Evolutionary conservation across 2,113 vertebrate species (phyloP).

Genomic region (Onychostoma macrolepis): DNA sequence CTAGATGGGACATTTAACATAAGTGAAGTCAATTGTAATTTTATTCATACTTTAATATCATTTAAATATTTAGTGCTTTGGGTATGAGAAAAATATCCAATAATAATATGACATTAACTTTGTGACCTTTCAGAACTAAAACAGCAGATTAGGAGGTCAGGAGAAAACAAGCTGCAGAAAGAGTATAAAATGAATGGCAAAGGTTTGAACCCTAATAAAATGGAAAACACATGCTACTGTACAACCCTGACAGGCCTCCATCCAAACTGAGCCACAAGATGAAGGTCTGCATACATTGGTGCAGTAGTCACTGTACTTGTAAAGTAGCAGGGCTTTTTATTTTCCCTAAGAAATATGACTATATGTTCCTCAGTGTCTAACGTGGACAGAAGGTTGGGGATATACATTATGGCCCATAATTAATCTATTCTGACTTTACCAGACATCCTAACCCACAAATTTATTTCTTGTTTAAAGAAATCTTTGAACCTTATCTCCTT

Average conservation of each 20-base stretch:
- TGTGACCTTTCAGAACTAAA: background rate
- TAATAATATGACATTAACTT: background rate
- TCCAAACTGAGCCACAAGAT: background rate
- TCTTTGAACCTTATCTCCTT: conserved; percentile 34
- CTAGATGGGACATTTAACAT: background rate
- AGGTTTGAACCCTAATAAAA: background rate
- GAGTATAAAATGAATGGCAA: background rate
- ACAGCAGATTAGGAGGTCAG: background rate
- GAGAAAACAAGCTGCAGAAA: background rate
- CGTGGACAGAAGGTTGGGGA: background rate
- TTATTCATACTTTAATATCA: background rate
- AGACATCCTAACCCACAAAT: conserved; percentile 25
- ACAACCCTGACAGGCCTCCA: background rate
- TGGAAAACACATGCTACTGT: background rate
- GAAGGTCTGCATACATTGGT: background rate
- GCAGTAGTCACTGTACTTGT: background rate
- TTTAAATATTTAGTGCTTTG: background rate
- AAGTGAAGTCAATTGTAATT: background rate
- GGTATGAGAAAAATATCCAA: too few relatives aligned
- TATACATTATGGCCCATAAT: background rate
- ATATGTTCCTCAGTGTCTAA: background rate
- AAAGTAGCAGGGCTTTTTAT: background rate
- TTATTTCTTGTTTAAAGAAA: conserved; percentile 37
- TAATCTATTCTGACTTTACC: conserved; percentile 6
- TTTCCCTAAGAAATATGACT: background rate